Conservation (phyloP, 2,888 invertebrate species). For the Sarcophaga caerulescens region DNA sequence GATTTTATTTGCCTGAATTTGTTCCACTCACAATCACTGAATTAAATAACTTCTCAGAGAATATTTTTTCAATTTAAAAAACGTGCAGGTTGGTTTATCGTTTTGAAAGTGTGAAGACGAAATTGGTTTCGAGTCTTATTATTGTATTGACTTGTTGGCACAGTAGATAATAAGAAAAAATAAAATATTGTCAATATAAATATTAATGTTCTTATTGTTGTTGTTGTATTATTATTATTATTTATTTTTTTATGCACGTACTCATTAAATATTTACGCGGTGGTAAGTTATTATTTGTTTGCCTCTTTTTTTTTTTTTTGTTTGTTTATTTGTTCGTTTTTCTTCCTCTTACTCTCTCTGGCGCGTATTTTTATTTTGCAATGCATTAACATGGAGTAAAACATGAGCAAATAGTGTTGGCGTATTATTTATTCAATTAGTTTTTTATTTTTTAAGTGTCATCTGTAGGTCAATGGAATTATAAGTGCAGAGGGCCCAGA, state of each 20-base stretch:
- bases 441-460: conserved; percentile 18
- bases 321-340: conserved; percentile 12
- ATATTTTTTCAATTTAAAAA: not conserved
- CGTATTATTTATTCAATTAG: conserved; percentile 34
- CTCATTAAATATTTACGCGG: conserved; percentile 49
- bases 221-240: conserved; percentile 15
- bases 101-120: not conserved
- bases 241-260: no score
- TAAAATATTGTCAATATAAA: conserved; percentile 43
- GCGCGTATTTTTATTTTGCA: not conserved
- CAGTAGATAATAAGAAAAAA: not conserved
- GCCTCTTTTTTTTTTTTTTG: conserved; percentile 9
- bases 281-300: conserved; percentile 21
- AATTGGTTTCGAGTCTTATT: not conserved
- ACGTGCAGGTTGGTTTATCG: not conserved
- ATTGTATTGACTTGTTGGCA: not conserved
- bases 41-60: not conserved
- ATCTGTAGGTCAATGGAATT: conserved; percentile 52
- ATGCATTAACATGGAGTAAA: not conserved
- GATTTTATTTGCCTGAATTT: no score
- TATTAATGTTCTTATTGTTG: conserved; percentile 21
- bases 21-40: not conserved
- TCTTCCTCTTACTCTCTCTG: not conserved
- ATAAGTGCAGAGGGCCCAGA: not conserved
- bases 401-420: conserved; percentile 49